Evolutionary conservation across 2,113 vertebrate genomes (phyloP).

Genomic region (Mesembrinibis cayennensis): DNA sequence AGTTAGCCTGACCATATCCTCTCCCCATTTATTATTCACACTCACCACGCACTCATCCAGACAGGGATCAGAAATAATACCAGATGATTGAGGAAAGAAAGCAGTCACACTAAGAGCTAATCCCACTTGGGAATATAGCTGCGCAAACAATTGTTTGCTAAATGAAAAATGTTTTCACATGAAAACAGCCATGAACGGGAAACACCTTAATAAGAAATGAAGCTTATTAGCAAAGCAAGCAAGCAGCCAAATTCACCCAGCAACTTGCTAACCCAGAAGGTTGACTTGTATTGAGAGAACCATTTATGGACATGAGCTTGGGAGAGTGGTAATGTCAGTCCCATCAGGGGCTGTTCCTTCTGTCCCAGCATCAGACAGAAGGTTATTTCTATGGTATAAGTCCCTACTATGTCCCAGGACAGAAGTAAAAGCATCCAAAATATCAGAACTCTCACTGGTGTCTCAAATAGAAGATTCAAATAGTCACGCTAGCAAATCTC

Average conservation of each 20-base stretch:
- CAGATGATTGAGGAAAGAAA: conserved; percentile 18
- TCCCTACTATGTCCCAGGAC: neutral
- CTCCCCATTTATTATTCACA: neutral
- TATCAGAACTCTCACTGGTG: neutral
- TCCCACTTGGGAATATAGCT: neutral
- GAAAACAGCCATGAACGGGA: neutral
- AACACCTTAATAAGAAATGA: conserved; percentile 16
- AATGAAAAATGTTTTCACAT: neutral
- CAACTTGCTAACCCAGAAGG: neutral
- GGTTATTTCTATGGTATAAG: neutral
- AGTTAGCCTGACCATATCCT: neutral
- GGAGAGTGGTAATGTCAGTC: neutral
- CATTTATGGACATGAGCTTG: neutral
- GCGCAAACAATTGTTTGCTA: conserved; percentile 29
- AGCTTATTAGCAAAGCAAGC: conserved; percentile 8
- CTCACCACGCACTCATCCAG: neutral
- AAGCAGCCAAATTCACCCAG: neutral
- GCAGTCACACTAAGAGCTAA: neutral
- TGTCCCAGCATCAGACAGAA: neutral
- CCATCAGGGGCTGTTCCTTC: neutral
- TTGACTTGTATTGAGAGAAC: neutral
- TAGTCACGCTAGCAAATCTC: conserved; percentile 22
- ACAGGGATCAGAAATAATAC: conserved; percentile 32
- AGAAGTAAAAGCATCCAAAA: neutral
- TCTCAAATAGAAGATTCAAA: neutral